Base-by-base conservation (phyloP, 2,888 invertebrate species). In the Rhyacophila evoluta region DNA sequence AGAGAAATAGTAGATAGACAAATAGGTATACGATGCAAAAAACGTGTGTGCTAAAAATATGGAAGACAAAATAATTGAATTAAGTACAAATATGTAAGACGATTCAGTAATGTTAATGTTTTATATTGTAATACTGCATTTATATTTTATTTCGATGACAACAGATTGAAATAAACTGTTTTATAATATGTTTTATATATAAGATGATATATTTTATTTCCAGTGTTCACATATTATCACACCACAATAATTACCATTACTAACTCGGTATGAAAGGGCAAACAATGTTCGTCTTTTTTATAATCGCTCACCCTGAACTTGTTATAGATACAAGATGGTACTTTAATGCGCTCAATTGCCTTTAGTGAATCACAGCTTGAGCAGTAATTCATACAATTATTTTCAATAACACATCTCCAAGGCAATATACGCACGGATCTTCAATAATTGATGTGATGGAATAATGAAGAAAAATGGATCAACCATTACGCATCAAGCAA, bases 311-410 rank as follows among this genome's bases (percentile, higher is more conserved):
- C 72, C 67, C 36, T 77, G 77, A 77, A 77, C 77, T 77, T 77
- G 77, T 77, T 77, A 77, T 37, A 72, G 72, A 77, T 77, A 72
- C 19, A 55, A 68, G 72, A 41, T 41, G 4, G 41, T 41, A 55
- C 55, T 25, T 25, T 12, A 8, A 19, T 19, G 55, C 25, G 19
- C 55, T 55, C 55, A 55, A 55, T 55, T 55, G 55, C 55, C 12
- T 36, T 37, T 78, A 78, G 70, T 74, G 74, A 74, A 29, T 78
- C 70, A 68, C 68, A 75, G 36, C 11, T 67, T 36, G 19, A 15
- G 15, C 68, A 10, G 19, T 78, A 78, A 77, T 72, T 77, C 77
- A 73, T 72, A 77, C 77, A 80, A 80, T 80, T 78, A 80, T 78
- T 33, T 75, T 74, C 77, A 77, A 80, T 77, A 68, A 77, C 80